Base-by-base conservation (phyloP, 2,797 vertebrate species). In the Trematomus bernacchii region DNA sequence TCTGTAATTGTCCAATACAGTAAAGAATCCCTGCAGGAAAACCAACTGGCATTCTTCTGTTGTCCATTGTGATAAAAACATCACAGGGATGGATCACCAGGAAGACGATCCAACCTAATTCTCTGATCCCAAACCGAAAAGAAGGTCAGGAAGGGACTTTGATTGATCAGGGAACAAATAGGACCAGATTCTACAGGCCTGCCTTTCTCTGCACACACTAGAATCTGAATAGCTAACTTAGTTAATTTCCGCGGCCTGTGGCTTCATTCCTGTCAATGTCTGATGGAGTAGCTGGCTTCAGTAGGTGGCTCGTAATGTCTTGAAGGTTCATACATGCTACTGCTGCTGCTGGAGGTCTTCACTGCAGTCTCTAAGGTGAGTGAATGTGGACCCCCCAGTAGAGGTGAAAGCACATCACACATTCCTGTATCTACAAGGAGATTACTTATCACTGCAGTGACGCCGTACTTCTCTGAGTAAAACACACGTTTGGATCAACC, bases 141-240 rank as follows among this genome's bases (percentile, higher is more conserved):
- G 66, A 48, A 48, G 46, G 70, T 67, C 63, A 71, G 74, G 77
- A 76, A 86, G 63, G 63, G 79, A 54, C 80, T 84, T 80, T 93
- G 92, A 94, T 92, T 92, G 93, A 93, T 93, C 60, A 48, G 79
- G 67, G 69, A 87, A 88, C 85, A 86, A 91, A 73, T 84, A 80
- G 33, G 63, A 71, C 15, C 84, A 76, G 77, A 73, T 86, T 89
- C 71, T 80, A 79, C 67, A 72, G 57, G 75, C 74, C 80, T 66
- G 71, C 63, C 65, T 87, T 85, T 85, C 82, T 78, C 73, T 79
- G 50, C 37, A 70, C 50, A 66, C 60, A 83, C 73, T 27, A 47
- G 70, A 79, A 86, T 86, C 67, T 89, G 84, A 93, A 94, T 82
- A 74, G 81, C 60, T 90, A 92, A 92, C 82, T 91, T 30, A 80